Evolutionary conservation across 2,888 invertebrate species (phyloP).

Genomic region (Gymnocheta viridis): DNA sequence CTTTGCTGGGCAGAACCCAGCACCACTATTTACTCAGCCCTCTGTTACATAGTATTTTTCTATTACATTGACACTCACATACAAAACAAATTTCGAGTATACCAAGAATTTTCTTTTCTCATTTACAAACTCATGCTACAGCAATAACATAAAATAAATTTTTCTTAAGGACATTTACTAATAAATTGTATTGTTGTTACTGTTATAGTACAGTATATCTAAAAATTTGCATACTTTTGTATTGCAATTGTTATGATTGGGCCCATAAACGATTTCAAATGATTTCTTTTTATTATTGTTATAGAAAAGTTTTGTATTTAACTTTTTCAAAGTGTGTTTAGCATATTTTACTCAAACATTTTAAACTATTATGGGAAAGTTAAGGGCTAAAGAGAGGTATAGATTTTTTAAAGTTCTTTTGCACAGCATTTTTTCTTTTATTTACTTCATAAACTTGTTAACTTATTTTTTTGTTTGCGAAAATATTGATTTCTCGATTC

Average conservation of each 20-base stretch:
- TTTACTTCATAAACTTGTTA: too few species aligned
- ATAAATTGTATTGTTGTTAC: constrained; percentile 13
- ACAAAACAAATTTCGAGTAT: not conserved
- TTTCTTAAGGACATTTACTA: constrained; percentile 31
- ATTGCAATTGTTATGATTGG: constrained; percentile 49
- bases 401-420: not conserved
- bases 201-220: not conserved
- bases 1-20: not conserved
- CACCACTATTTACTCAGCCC: not conserved
- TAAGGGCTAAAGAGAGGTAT: not conserved
- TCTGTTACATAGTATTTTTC: not conserved
- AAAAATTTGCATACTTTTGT: not conserved
- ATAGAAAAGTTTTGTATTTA: constrained; percentile 26
- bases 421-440: too few species aligned
- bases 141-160: not conserved
- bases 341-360: constrained; percentile 62
- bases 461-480: too few species aligned
- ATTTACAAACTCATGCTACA: not conserved
- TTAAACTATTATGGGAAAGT: constrained; percentile 66
- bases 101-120: too few species aligned
- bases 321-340: constrained; percentile 53
- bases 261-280: constrained; percentile 59
- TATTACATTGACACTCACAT: not conserved
- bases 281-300: constrained; percentile 54
- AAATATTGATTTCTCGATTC: too few species aligned